Base-by-base conservation (phyloP, 2,888 invertebrate genomes). In the Auanema freiburgensis region DNA sequence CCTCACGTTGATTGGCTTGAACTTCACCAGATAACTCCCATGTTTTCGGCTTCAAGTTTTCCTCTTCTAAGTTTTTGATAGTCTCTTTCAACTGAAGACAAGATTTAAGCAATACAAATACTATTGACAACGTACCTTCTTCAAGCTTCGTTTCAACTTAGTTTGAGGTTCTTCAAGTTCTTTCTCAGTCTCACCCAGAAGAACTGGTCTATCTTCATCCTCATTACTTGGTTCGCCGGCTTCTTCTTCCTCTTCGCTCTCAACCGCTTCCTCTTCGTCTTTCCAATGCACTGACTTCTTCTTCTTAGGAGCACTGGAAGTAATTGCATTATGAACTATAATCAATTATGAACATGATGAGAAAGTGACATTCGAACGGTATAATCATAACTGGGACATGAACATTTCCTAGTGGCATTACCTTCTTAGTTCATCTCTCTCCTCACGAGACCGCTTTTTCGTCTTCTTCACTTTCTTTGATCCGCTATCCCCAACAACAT, bases 1-100 rank as follows among this genome's bases (percentile, higher is more conserved):
- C 90, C 0, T 96, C 96, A 59, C 97, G 87, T 65, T 87, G 88
- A 0, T 87, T 85, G 0, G 90, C 92, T 62, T 88, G 88, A 0
- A 92, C 89, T 88, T 98, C 97, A 67, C 97, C 97, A 83, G 89
- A 90, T 51, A 96, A 85, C 82, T 93, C 92, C 97, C 97, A 98
- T 0, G 92, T 90, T 77, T 93, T 93, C 67, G 92, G 91, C 12
- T 88, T 87, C 40, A 96, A 81, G 71, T 84, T 85, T 44, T 81
- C 82, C 51, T 85, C 84, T 74, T 88, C 87, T 69, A 86, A 74
- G 46, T 84, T 79, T 12, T 79, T 66, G 40, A 86, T 86, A 68
- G 83, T 81, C 59, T 83, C 79, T 64, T 80, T 79, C 62, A 86
- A 66, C 84, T 85, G 50, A 33, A 65, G n/a, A n/a, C n/a, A n/a